Base-by-base conservation (phyloP, 1,140 invertebrate genomes). In the Pentalonia nigronervosa region DNA sequence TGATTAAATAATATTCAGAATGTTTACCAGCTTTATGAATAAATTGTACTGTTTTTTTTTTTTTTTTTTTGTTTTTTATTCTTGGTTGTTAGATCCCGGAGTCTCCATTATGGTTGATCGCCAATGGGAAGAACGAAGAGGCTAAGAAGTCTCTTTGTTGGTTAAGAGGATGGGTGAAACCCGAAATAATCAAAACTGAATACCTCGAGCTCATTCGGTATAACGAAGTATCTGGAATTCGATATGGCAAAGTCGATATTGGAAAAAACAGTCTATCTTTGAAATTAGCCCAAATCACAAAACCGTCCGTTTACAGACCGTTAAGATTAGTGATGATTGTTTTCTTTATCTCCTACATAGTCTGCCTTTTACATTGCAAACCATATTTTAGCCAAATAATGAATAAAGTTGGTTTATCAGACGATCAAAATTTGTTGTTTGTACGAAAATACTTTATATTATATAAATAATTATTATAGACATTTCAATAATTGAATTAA, bases 101-200 rank as follows among this genome's bases (percentile, higher is more conserved):
- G 95, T 96, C 97, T 14, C 97, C 97, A 48, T 95, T 97, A 14
- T 97, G 97, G 96, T 94, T 96, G 14, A 94, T 96, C 76, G 95
- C 95, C 25, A 95, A 95, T 94, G 95, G 96, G 8, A 94, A 95
- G 93, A 95, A 95, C 50, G 95, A 95, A 25, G 95, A 96, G 41
- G 96, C 96, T 1, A 94, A 95, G 36, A 95, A 95, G 86, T 95
- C 96, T 0, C 94, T 96, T 0, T 95, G 95, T 53, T 96, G 95
- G 95, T 94, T 96, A 0, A 95, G 96, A 23, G 96, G 96, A 0
- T 96, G 96, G 96, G 94, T 94, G 8, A 95, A 95, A 1, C 95
- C 95, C 7, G 95, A 95, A 20, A 94, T 95, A 17, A 95, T 96
- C 0, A 94, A 94, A 56, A 94, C 95, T 45, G 96, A 96, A 94